Percentiles rank a stretch among this genome's conserved stretches.
phyloP scores from a whole-genome alignment of 2,113 vertebrate genomes.

The Tachuris rubrigastra region DNA sequence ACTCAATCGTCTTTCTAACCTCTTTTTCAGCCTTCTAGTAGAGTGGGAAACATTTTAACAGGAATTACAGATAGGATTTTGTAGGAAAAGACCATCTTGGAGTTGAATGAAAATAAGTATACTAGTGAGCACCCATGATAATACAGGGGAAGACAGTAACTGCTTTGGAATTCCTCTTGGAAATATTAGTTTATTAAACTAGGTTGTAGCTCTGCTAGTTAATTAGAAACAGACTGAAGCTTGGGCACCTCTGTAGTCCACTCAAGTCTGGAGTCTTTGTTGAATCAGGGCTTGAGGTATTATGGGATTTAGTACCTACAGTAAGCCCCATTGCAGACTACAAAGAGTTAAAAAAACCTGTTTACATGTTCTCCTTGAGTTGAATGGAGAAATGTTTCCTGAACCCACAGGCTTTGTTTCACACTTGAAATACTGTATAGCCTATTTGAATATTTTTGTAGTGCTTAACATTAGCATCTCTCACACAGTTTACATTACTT shows the following conservation, averaged over 20 bases:
- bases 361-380: constrained; percentile 15
- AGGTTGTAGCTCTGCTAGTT: background rate
- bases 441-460: constrained; percentile 53
- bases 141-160: background rate
- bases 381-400: constrained; percentile 25
- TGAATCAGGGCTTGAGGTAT: background rate
- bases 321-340: background rate
- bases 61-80: background rate
- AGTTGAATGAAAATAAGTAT: background rate
- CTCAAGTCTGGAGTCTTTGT: background rate
- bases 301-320: background rate
- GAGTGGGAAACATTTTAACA: background rate
- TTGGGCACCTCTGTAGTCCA: background rate
- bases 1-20: background rate
- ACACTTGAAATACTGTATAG: constrained; percentile 57
- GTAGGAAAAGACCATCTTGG: background rate
- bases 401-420: constrained; percentile 37
- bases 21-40: background rate
- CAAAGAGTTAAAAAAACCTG: constrained; percentile 11
- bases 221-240: background rate
- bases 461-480: constrained; percentile 46
- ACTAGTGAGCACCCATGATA: background rate
- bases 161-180: background rate
- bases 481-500: constrained; percentile 54
- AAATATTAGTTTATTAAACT: background rate